Conservation (phyloP, 2,888 invertebrate genomes). For the Ectemnius continuus region DNA sequence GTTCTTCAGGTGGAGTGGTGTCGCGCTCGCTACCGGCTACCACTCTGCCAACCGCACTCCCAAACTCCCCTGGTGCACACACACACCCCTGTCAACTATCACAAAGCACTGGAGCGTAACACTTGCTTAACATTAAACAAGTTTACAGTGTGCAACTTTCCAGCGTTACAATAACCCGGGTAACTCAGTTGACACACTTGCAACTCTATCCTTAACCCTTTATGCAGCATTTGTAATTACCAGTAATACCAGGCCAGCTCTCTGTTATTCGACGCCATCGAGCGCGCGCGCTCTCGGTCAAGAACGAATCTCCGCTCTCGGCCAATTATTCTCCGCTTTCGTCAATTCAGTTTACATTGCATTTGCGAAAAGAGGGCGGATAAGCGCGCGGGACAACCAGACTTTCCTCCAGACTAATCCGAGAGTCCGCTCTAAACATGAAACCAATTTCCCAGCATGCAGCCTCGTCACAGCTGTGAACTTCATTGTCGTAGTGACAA, state of each 20-base stretch:
- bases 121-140: constrained; percentile 13
- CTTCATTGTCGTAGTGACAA: neutral
- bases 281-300: neutral
- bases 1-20: constrained; percentile 13
- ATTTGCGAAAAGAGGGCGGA: neutral
- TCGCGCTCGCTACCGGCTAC: neutral
- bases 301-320: too few species aligned
- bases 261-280: neutral
- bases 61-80: neutral
- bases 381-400: too few species aligned
- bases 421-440: constrained; percentile 1
- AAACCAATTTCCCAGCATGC: constrained; percentile 17
- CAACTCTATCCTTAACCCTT: constrained; percentile 21
- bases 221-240: constrained; percentile 10
- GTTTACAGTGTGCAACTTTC: constrained; percentile 17
- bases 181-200: constrained; percentile 12
- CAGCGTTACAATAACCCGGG: constrained; percentile 21
- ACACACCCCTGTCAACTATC: neutral
- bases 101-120: neutral
- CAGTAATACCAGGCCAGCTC: neutral
- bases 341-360: neutral
- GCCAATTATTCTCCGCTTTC: too few species aligned
- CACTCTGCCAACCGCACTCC: too few species aligned
- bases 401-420: too few species aligned
- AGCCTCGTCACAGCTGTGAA: neutral